These are phyloP conservation scores for Drosophila picticornis DNA, from an alignment of 2,888 invertebrate species.

Conservation along the genomic window DNA sequence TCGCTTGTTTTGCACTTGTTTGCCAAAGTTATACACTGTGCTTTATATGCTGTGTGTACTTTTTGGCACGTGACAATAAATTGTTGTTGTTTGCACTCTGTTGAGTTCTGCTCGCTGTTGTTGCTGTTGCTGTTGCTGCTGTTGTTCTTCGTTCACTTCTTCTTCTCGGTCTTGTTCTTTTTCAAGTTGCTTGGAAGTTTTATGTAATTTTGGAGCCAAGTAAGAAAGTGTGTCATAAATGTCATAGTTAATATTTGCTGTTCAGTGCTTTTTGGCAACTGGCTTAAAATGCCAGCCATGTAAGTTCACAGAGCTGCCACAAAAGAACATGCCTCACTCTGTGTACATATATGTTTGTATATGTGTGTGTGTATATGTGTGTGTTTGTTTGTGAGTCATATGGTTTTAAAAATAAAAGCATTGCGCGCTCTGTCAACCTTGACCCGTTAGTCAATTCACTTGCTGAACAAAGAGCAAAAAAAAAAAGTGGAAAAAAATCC, in stretches of 20 bases:
- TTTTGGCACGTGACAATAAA: slow-evolving; percentile 79
- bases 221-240: slow-evolving; percentile 76
- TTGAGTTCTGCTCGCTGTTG: slow-evolving; percentile 25
- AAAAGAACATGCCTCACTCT: slow-evolving; percentile 14
- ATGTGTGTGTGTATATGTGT: background rate
- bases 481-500: slow-evolving; percentile 6
- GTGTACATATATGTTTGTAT: background rate
- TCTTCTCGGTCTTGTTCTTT: slow-evolving; percentile 17
- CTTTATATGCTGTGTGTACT: slow-evolving; percentile 63
- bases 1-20: slow-evolving; percentile 59
- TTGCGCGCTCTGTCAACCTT: slow-evolving; percentile 70
- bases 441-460: slow-evolving; percentile 64
- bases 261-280: slow-evolving; percentile 60
- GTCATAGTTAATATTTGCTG: slow-evolving; percentile 78
- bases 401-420: slow-evolving; percentile 62
- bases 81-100: slow-evolving; percentile 63
- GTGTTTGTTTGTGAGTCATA: slow-evolving; percentile 31
- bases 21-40: slow-evolving; percentile 70
- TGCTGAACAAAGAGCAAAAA: slow-evolving; percentile 32
- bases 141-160: slow-evolving; percentile 7
- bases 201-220: slow-evolving; percentile 59
- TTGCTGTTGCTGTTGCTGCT: background rate
- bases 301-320: slow-evolving; percentile 30
- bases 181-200: slow-evolving; percentile 45
- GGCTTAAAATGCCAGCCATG: slow-evolving; percentile 53